phyloP scores from a whole-genome alignment of 2,113 vertebrate genomes.

The Herpetotheres cachinnans region DNA sequence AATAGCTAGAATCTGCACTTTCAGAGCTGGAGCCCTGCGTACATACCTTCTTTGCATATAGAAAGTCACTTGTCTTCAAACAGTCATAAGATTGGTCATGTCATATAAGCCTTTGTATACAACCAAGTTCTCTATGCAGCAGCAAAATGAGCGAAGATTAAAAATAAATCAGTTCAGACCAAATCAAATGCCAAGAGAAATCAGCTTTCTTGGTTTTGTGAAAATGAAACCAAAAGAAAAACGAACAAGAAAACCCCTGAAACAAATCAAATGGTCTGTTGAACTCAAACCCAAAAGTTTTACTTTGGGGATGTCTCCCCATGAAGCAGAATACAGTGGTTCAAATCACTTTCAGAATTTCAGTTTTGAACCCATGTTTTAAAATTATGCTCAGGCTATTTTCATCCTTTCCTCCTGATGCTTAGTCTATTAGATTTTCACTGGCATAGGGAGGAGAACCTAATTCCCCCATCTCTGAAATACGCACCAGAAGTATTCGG shows the following conservation, averaged over 20 bases:
- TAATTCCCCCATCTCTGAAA: neutral
- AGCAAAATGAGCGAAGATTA: neutral
- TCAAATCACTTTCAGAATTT: neutral
- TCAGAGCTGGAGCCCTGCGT: neutral
- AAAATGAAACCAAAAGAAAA: neutral
- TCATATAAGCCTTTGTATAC: neutral
- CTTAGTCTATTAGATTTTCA: neutral
- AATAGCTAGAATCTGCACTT: neutral
- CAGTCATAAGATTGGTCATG: neutral
- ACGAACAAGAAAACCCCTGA: neutral
- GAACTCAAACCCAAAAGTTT: neutral
- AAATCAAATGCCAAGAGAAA: neutral
- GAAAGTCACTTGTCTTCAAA: slow-evolving; percentile 7
- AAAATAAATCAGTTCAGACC: neutral
- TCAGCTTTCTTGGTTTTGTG: neutral
- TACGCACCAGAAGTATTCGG: neutral
- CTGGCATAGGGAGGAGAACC: neutral
- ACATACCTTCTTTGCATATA: neutral
- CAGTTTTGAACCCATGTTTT: neutral
- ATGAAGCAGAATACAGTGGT: accelerated
- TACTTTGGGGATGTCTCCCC: neutral
- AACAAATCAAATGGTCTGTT: neutral
- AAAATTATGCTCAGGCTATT: neutral
- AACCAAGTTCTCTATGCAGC: neutral
- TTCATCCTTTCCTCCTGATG: neutral